Conservation (phyloP, 92 coral and sea anemone species). For the Anthopleura xanthogrammica region DNA sequence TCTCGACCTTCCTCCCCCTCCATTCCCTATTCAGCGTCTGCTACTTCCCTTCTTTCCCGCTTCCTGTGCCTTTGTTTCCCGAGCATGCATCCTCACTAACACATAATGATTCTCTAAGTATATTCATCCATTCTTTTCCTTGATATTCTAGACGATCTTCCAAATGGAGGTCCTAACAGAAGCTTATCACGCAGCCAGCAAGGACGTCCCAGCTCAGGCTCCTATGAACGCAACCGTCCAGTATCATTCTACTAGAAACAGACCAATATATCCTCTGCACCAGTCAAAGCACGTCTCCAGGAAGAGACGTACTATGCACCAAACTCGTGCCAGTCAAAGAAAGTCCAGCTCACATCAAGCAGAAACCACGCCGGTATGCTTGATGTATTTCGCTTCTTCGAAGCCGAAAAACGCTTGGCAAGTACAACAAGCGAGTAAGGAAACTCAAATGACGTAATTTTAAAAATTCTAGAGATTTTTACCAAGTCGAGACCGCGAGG, state of each 20-base stretch:
- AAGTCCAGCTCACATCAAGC: not conserved
- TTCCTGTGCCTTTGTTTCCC: too few relatives aligned
- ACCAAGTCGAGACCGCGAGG: not conserved
- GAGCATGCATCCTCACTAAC: too few relatives aligned
- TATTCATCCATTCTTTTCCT: not conserved
- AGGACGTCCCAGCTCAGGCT: slow-evolving; percentile 5
- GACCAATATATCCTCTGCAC: not conserved
- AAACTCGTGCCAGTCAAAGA: not conserved
- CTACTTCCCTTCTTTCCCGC: not conserved
- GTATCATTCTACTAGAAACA: slow-evolving; percentile 23
- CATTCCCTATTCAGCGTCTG: not conserved
- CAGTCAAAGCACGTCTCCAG: not conserved
- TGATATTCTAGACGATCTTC: slow-evolving; percentile 16
- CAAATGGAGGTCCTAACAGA: slow-evolving; percentile 34
- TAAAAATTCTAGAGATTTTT: not conserved
- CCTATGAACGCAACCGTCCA: slow-evolving; percentile 23
- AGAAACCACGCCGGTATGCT: not conserved
- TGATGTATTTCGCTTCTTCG: not conserved
- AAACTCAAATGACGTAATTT: not conserved
- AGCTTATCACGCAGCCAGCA: slow-evolving; percentile 6
- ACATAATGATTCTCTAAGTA: not conserved
- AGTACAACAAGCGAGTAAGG: not conserved
- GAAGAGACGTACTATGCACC: not conserved
- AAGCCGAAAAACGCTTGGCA: not conserved
- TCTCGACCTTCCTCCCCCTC: not conserved